Conservation (phyloP, 2,797 vertebrate genomes). For the Gymnopithys bicolor region DNA sequence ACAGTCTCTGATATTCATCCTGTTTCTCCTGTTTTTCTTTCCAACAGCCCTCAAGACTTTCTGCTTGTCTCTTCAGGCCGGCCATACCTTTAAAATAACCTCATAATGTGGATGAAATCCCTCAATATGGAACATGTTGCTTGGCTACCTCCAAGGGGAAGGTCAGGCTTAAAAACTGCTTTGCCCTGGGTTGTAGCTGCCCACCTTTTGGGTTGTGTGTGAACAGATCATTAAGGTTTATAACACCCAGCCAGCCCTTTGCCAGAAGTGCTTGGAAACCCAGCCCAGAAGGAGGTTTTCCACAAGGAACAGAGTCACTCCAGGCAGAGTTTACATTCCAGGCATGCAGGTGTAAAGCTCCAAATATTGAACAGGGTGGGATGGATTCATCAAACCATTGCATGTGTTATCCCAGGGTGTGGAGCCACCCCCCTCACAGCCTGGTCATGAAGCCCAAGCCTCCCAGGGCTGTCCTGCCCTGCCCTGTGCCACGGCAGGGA, state of each 20-base stretch:
- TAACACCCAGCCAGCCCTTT: background rate
- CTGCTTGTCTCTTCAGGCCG: conserved; percentile 18
- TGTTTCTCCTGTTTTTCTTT: background rate
- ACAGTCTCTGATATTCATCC: background rate
- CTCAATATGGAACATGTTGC: background rate
- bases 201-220: background rate
- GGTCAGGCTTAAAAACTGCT: conserved; percentile 33
- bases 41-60: background rate
- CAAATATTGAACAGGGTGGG: accelerated
- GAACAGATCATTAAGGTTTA: background rate
- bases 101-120: background rate
- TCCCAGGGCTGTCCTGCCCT: background rate
- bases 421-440: background rate
- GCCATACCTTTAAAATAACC: conserved; percentile 26
- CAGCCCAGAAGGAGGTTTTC: background rate
- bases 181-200: background rate
- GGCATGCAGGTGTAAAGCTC: background rate
- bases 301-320: background rate
- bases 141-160: conserved; percentile 17
- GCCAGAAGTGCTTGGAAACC: background rate
- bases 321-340: background rate
- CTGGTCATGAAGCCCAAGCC: background rate
- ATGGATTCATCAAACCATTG: background rate
- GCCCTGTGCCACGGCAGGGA: background rate
- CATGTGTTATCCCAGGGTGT: accelerated